Evolutionary conservation across 2,797 vertebrate species (phyloP), one percentile per base, ranked within the genome.

Genomic region (Falco rusticolus): DNA sequence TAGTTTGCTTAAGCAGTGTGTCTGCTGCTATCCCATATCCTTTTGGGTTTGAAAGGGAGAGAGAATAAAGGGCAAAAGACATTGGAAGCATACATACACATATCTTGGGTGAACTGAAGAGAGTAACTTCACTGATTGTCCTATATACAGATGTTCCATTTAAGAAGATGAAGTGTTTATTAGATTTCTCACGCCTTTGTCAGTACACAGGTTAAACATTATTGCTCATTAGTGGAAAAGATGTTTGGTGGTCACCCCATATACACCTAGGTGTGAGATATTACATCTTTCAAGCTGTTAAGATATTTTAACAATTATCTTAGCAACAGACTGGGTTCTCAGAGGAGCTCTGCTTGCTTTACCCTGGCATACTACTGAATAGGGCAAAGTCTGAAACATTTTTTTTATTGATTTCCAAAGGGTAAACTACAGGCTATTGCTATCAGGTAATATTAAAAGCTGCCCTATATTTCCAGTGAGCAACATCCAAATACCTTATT

Each of bases 381-480:
- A 77, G 76, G 34, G 33, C 60, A 75, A 95, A 89, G 41, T 13
- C 53, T 79, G 14, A 24, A 84, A 29, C 13, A 16, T n/a, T 11
- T 25, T 86, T 79, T 82, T 79, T 68, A 64, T 74, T 83, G 77
- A 90, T 84, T 95, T 93, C 57, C 19, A 77, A 41, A 90, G 39
- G 47, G 63, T 66, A 72, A 79, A 66, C 78, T 51, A 74, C 39
- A 84, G 48, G 48, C 41, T 2, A 4, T 37, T 89, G 76, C 76
- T 82, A 18, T 76, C 20, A 11, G 50, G 11, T 69, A 56, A 17
- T 81, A 34, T 72, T 91, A 84, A 78, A 91, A 91, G 45, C 56
- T 84, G 59, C 15, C 13, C 57, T 86, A 4, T 93, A 25, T 87
- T 88, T 72, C 28, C 22, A 48, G 33, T 75, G 59, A 72, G 20